Conservation (phyloP, 2,888 invertebrate species). For the Xestia sexstrigata region DNA sequence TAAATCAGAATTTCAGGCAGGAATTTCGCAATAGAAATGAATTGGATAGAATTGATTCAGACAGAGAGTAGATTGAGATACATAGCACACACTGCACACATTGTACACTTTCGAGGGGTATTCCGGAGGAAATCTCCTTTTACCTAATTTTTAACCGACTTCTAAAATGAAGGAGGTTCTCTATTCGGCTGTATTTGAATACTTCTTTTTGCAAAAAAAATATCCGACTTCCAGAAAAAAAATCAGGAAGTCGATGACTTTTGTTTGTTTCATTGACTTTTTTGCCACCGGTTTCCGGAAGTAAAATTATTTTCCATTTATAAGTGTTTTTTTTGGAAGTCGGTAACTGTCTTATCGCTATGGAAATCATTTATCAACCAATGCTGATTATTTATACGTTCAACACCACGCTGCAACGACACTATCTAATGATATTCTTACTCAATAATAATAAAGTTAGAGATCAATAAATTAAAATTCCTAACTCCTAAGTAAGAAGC, state of each 20-base stretch:
- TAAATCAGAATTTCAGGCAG: neutral
- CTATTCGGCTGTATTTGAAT: too few species aligned
- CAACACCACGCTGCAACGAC: neutral
- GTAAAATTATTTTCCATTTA: too few species aligned
- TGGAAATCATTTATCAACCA: neutral
- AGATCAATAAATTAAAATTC: constrained; percentile 52
- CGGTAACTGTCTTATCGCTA: too few species aligned
- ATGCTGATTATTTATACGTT: neutral
- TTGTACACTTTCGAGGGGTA: neutral
- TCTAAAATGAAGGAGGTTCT: too few species aligned
- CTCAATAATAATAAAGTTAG: constrained; percentile 18
- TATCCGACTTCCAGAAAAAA: too few species aligned
- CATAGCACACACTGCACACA: neutral
- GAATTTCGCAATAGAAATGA: neutral
- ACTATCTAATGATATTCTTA: neutral
- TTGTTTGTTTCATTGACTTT: too few species aligned
- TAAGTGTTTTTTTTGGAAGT: too few species aligned
- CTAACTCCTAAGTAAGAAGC: constrained; percentile 44
- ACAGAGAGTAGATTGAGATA: neutral
- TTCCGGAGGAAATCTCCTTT: neutral
- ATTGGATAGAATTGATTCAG: neutral
- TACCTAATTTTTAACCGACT: neutral
- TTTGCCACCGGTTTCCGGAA: too few species aligned
- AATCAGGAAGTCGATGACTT: too few species aligned
- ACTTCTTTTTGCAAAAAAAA: too few species aligned